phyloP scores from a whole-genome alignment of 2,113 vertebrate genomes.

The Leucosticte australis region DNA sequence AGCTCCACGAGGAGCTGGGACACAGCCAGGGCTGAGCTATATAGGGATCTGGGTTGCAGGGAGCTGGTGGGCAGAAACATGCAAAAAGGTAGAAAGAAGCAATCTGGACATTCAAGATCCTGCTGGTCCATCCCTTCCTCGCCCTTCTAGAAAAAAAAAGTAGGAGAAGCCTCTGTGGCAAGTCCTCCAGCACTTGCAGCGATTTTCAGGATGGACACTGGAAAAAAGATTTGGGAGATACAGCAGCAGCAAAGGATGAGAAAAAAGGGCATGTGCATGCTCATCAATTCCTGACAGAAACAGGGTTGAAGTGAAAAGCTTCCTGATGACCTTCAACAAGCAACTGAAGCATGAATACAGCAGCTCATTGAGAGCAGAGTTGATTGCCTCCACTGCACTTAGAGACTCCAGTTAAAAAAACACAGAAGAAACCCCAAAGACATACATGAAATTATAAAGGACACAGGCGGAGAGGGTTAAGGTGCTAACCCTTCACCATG shows the following conservation, averaged over 20 bases:
- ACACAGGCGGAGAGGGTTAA: not conserved
- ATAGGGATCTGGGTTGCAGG: not conserved
- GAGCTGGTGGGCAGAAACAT: not conserved
- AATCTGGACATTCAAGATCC: not conserved
- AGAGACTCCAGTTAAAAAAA: not conserved
- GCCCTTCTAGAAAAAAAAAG: not conserved
- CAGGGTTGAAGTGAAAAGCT: not conserved
- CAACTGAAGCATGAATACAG: conserved; percentile 23
- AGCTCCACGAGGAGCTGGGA: not conserved
- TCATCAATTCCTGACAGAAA: not conserved
- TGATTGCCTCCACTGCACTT: not conserved
- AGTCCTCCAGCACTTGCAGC: not conserved
- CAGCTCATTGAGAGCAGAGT: conserved; percentile 31
- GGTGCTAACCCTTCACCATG: not conserved
- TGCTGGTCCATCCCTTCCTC: not conserved
- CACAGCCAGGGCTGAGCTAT: not conserved
- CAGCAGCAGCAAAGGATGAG: not conserved
- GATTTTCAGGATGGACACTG: not conserved
- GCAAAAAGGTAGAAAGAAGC: not conserved
- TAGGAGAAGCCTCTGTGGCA: not conserved
- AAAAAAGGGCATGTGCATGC: not conserved
- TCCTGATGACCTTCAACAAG: conserved; percentile 18
- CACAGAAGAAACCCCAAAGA: not conserved
- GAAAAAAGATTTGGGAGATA: not conserved
- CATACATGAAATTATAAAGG: accelerated